Conservation (phyloP, 2,797 vertebrate species). For the Mallotus villosus region DNA sequence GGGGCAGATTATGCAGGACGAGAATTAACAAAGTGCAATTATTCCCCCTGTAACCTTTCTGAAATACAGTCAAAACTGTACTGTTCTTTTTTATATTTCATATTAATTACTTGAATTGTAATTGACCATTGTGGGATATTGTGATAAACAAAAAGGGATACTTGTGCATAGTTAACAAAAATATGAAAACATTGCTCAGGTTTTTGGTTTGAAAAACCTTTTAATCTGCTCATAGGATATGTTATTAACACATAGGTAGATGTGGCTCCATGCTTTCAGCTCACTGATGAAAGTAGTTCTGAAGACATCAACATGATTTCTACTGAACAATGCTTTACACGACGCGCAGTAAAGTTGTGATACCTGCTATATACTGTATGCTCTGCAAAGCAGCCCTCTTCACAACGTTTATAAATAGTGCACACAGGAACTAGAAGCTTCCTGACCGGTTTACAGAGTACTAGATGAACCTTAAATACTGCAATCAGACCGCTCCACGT, state of each 20-base stretch:
- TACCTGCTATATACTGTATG: not conserved
- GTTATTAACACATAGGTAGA: not conserved
- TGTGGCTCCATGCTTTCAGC: not conserved
- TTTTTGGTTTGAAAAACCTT: not conserved
- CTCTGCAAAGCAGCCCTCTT: slow-evolving; percentile 16
- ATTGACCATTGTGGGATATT: slow-evolving; percentile 31
- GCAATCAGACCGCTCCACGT: not conserved
- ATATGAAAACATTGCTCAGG: not conserved
- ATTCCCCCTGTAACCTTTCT: slow-evolving; percentile 36
- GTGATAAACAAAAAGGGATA: not conserved
- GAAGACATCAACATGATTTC: not conserved
- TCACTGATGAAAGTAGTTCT: too few relatives aligned
- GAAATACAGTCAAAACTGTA: slow-evolving; percentile 27
- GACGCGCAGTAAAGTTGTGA: not conserved
- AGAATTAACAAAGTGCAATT: slow-evolving; percentile 56
- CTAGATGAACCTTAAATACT: slow-evolving; percentile 18
- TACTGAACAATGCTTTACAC: not conserved
- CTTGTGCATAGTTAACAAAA: not conserved
- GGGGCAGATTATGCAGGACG: slow-evolving; percentile 25
- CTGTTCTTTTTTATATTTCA: slow-evolving; percentile 24
- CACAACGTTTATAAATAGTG: slow-evolving; percentile 30
- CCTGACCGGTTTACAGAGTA: slow-evolving; percentile 18
- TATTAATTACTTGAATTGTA: slow-evolving; percentile 35
- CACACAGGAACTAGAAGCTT: slow-evolving; percentile 37
- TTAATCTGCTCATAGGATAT: not conserved